phyloP scores from a whole-genome alignment of 2,888 invertebrate genomes.

The Diploptera punctata region DNA sequence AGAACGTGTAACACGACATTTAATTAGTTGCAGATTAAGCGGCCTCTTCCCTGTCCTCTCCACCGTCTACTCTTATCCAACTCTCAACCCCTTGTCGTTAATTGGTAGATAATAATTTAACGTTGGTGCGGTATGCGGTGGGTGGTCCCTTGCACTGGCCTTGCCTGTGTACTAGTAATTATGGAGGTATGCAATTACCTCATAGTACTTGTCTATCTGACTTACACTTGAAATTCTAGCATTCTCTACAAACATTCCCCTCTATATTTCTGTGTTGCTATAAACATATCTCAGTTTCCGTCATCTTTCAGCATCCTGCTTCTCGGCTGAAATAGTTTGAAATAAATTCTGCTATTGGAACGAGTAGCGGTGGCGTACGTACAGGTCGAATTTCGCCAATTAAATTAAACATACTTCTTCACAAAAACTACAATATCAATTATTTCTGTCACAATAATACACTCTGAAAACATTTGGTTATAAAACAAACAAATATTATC shows the following conservation, averaged over 20 bases:
- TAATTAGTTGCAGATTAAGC: constrained; percentile 30
- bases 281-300: too few species aligned
- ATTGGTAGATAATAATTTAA: constrained; percentile 28
- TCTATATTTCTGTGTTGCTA: background rate
- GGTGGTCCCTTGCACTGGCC: background rate
- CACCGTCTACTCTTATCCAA: background rate
- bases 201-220: background rate
- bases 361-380: too few species aligned
- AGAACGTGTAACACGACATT: constrained; percentile 23
- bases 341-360: too few species aligned
- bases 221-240: background rate
- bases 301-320: too few species aligned
- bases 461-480: too few species aligned
- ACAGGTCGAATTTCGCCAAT: too few species aligned
- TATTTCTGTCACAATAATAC: too few species aligned
- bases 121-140: constrained; percentile 17
- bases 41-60: background rate
- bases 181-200: constrained; percentile 19
- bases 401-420: too few species aligned
- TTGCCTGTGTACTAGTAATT: background rate
- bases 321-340: too few species aligned
- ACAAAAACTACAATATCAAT: too few species aligned
- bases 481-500: too few species aligned
- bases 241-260: constrained; percentile 1
- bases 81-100: constrained; percentile 11